phyloP scores from a whole-genome alignment of 2,888 invertebrate genomes.

The Asteroscopus sphinx region DNA sequence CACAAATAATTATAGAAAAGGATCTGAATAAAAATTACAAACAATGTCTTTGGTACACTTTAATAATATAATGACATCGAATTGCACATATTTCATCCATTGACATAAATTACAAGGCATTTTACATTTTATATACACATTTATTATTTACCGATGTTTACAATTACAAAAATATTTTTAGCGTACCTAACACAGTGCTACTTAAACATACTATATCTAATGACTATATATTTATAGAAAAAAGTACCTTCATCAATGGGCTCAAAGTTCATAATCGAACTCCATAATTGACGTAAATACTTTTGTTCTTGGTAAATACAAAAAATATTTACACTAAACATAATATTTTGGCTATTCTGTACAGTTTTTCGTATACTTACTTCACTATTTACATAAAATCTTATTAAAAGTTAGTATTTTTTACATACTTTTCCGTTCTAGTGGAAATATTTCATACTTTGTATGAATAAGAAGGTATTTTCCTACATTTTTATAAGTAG shows the following conservation, averaged over 20 bases:
- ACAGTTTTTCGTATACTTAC: conserved; percentile 54
- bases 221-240: conserved; percentile 62
- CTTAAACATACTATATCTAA: conserved; percentile 35
- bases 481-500: neutral
- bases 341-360: conserved; percentile 44
- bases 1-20: neutral
- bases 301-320: conserved; percentile 66
- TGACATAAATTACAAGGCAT: conserved; percentile 77
- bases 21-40: conserved; percentile 7
- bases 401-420: conserved; percentile 3
- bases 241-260: conserved; percentile 85
- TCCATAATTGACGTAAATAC: conserved; percentile 80
- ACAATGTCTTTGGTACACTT: conserved; percentile 73
- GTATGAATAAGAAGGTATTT: conserved; percentile 22
- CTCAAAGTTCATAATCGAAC: conserved; percentile 77
- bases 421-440: neutral
- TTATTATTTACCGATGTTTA: conserved; percentile 37
- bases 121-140: conserved; percentile 61
- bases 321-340: conserved; percentile 55
- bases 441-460: conserved; percentile 25
- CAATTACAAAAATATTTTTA: conserved; percentile 60
- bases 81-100: conserved; percentile 80
- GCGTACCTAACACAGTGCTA: conserved; percentile 43
- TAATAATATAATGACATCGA: conserved; percentile 78
- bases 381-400: conserved; percentile 48